Base-by-base conservation (phyloP, 2,888 invertebrate genomes). In the Dasysyrphus albostriatus region DNA sequence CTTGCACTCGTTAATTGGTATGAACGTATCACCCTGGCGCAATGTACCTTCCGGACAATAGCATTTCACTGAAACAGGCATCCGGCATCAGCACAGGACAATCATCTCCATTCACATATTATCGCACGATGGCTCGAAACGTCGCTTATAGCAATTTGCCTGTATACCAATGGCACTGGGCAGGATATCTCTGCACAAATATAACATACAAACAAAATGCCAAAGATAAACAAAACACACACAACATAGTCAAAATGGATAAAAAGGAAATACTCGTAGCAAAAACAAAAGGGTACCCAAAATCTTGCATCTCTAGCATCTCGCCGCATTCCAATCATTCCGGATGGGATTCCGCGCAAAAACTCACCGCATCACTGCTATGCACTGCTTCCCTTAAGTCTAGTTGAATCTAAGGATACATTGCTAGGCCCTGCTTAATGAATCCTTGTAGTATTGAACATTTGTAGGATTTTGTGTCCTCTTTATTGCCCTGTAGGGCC, bases 31-130 rank as follows among this genome's bases (percentile, higher is more conserved):
- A 10, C 94, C 96, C 90, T 94, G 94, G 19, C 96, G 93, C 0
- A 96, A 95, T 3, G 58, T 92, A 54, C 97, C 97, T 59, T 96
- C 95, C 0, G 97, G 97, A 89, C 97, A 97, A 93, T 96, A 97
- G 92, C 97, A 97, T 74, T 24, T 97, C 97, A 0, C 29, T 95
- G 93, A 96, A 96, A 92, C 97, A 97, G 59, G 94, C 94, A 44
- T 96, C 95, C 19, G 94, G 94, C 87, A 95, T 93, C 24, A 24
- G 24, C 24, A 93, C 91, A 0, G 96, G 95, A 88, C 97, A 97
- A 75, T 92, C 92, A 63, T 94, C 94, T 14, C 93, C 92, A 83
- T 94, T 93, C 69, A 94, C 91, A 72, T 32, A 32, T 95, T 94
- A 58, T 95, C 94, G 91, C 98, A 98, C 0, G 95, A 94, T 2